Percentiles rank a stretch among this genome's conserved stretches.
These are phyloP conservation scores for Gryllus bimaculatus DNA, from an alignment of 1,140 invertebrate genomes.

Conservation along the genomic window DNA sequence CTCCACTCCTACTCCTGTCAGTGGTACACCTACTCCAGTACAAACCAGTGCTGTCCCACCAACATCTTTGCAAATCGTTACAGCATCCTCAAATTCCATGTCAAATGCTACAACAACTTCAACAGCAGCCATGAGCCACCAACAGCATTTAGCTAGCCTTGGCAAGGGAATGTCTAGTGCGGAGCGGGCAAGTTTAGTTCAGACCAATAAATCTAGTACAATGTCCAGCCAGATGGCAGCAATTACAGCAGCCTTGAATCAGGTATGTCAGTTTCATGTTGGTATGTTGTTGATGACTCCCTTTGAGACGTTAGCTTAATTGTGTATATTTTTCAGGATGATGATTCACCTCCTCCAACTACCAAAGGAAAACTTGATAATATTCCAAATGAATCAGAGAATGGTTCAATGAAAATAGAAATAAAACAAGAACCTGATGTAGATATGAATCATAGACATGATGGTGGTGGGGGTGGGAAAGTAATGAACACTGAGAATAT, in stretches of 20 bases:
- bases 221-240: slow-evolving; percentile 62
- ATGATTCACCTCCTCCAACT: slow-evolving; percentile 54
- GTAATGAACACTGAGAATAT: slow-evolving; percentile 47
- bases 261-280: slow-evolving; percentile 19
- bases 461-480: slow-evolving; percentile 15
- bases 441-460: slow-evolving; percentile 16
- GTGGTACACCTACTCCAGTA: neutral
- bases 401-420: slow-evolving; percentile 58
- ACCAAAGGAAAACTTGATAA: slow-evolving; percentile 52
- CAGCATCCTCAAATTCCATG: slow-evolving; percentile 31
- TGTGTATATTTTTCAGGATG: slow-evolving; percentile 38
- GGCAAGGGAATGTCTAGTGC: slow-evolving; percentile 31
- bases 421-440: slow-evolving; percentile 44
- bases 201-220: slow-evolving; percentile 31
- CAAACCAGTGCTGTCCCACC: slow-evolving; percentile 29
- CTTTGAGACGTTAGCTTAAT: too few relatives aligned
- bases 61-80: slow-evolving; percentile 31
- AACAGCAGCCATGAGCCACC: slow-evolving; percentile 27
- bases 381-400: slow-evolving; percentile 42
- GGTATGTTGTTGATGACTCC: neutral
- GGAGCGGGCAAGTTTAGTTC: slow-evolving; percentile 29
- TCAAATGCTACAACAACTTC: slow-evolving; percentile 29
- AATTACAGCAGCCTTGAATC: slow-evolving; percentile 49
- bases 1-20: slow-evolving; percentile 29
- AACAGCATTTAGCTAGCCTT: slow-evolving; percentile 28